Base-by-base conservation (phyloP, 2,888 invertebrate genomes). In the Trypoxylon attenuatum region DNA sequence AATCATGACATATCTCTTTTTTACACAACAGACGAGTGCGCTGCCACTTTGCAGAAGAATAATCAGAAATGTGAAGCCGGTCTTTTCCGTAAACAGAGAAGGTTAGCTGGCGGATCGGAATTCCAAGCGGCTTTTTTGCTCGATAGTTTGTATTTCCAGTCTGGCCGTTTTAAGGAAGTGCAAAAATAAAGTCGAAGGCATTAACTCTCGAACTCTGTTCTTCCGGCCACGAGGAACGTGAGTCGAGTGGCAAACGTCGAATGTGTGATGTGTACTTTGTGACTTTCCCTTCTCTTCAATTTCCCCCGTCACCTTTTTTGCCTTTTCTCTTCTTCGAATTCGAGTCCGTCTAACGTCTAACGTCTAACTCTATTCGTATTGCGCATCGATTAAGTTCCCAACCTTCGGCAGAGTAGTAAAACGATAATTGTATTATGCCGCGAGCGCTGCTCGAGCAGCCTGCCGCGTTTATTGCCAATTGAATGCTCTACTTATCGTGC, bases 131-230 rank as follows among this genome's bases (percentile, higher is more conserved):
- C 52, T 52, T 62, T 57, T 57, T 46, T 23, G n/a, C 22, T 4
- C 51, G 62, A 57, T 42, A 43, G 57, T 70, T 70, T 65, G 54
- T 55, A 53, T 60, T 69, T 57, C 60, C 33, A 65, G 60, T 47
- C 50, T 23, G 41, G 39, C 23, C 39, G 43, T 69, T 57, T 45
- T 33, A 52, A 54, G 55, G 41, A 53, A 49, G 49, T 29, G 55
- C 56, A 59, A 56, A 73, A 63, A 70, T 69, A 68, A 54, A 51
- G 67, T 63, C 41, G 49, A 53, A 22, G n/a, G 50, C 64, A 52
- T 66, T 64, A 67, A 60, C n/a, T n/a, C 53, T 66, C 65, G 69
- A 59, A 76, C 72, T 72, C 71, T 71, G 71, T 71, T 65, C 71
- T 76, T 76, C 74, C 73, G 71, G 72, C 55, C 55, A 33, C 46